Conservation (phyloP, 2,797 vertebrate genomes). For the Micrastur ruficollis region DNA sequence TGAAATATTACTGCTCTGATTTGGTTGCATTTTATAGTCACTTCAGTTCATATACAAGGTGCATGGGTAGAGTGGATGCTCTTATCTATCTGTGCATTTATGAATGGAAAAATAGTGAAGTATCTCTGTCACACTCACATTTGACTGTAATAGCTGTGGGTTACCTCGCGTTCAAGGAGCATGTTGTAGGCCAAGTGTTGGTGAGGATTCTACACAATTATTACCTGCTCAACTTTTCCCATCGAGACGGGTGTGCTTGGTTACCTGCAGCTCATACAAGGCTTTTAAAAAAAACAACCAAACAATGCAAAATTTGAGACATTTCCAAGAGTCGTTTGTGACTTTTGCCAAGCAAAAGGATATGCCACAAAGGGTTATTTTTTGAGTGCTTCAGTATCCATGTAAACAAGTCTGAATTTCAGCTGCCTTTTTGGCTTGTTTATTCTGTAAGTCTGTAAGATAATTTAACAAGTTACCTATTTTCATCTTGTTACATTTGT, state of each 20-base stretch:
- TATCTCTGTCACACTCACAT: fast-evolving
- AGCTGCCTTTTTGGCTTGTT: not conserved
- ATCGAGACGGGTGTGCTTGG: not conserved
- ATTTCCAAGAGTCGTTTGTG: not conserved
- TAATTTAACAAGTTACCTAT: not conserved
- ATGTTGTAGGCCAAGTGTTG: not conserved
- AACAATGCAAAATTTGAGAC: not conserved
- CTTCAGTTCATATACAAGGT: not conserved
- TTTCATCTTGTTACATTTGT: not conserved
- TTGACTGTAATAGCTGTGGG: not conserved
- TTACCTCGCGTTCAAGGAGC: not conserved
- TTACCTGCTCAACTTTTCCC: not conserved
- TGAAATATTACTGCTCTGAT: not conserved
- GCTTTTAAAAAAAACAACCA: not conserved
- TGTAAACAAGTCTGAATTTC: not conserved
- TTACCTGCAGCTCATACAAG: not conserved
- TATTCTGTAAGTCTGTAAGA: not conserved
- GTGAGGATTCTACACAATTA: not conserved
- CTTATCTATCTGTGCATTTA: not conserved
- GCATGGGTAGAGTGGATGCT: not conserved
- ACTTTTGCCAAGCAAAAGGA: not conserved
- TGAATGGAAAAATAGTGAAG: not conserved
- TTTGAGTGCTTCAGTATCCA: not conserved
- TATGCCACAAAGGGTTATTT: not conserved
- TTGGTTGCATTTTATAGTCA: not conserved